Evolutionary conservation across 1,140 invertebrate species (phyloP).

Genomic region (Zaprionus tsacasi): DNA sequence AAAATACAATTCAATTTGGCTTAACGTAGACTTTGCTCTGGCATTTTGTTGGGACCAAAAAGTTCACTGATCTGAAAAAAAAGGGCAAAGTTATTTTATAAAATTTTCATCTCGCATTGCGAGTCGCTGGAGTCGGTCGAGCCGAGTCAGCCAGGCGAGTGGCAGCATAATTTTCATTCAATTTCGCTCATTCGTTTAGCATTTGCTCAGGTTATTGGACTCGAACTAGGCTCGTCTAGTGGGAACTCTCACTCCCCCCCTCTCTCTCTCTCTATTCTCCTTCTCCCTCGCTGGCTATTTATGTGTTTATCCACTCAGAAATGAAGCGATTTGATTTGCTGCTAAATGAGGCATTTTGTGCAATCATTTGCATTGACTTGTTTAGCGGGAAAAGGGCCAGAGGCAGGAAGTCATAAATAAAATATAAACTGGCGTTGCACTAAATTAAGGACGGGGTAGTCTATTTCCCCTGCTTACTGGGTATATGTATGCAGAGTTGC

Average conservation of each 20-base stretch:
- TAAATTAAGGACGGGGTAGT: background rate
- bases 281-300: slow-evolving; percentile 51
- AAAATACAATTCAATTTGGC: slow-evolving; percentile 79
- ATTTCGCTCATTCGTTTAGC: slow-evolving; percentile 76
- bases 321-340: slow-evolving; percentile 74
- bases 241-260: background rate
- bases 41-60: slow-evolving; percentile 40
- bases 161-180: slow-evolving; percentile 81
- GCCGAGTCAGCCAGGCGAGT: slow-evolving; percentile 50
- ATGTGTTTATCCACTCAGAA: slow-evolving; percentile 81
- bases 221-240: background rate
- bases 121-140: slow-evolving; percentile 9
- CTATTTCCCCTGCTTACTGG: background rate
- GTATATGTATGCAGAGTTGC: background rate
- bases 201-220: slow-evolving; percentile 29
- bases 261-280: slow-evolving; percentile 1
- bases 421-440: slow-evolving; percentile 9
- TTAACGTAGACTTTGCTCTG: slow-evolving; percentile 50
- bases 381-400: slow-evolving; percentile 1
- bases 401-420: background rate
- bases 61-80: slow-evolving; percentile 80
- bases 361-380: slow-evolving; percentile 77
- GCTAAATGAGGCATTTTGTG: slow-evolving; percentile 76
- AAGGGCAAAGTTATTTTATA: slow-evolving; percentile 78
- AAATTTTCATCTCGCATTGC: slow-evolving; percentile 70